Evolutionary conservation across 2,113 vertebrate species (phyloP), one percentile per base, ranked within the genome.

Genomic region (Xenus cinereus): DNA sequence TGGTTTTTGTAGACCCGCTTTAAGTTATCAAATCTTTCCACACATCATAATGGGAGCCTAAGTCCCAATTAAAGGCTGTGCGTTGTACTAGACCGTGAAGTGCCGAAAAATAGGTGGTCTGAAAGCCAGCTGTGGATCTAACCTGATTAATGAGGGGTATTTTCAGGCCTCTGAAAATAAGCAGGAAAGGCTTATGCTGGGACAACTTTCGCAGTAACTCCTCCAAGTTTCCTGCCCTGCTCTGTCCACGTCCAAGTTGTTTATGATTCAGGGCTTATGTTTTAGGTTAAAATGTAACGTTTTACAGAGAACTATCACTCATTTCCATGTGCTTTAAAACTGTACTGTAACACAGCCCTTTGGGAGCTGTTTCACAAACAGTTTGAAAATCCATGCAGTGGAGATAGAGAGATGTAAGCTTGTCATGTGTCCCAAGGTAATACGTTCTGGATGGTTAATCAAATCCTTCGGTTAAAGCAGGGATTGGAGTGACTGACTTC

Each of bases 401-500:
- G 73, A 89, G 91, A 67, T 67, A 59, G 68, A 2, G n/a, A 94
- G 85, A 86, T 88, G 63, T 57, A 75, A 51, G 81, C 74, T 75
- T 79, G 84, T 84, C 89, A 17, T 68, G 66, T 64, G 89, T 84
- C 93, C 74, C 87, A 73, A n/a, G 84, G 54, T 76, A 89, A 64
- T 79, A 15, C 0, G 22, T 94, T 97, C 89, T 94, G 79, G 87
- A 72, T 82, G 74, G 84, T 60, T 95, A 76, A 89, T 72, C 91
- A 96, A 93, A 94, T 91, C 89, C 87, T 75, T 68, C 66, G 56
- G 80, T 68, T 78, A 51, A 89, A 87, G 37, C 32, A 56, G 46
- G 30, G 46, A 33, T 68, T 84, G 89, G 66, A 79, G 76, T 41
- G 35, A 79, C 77, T 68, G 81, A 30, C 27, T 89, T 74, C 54